Percentiles rank a stretch among this genome's conserved stretches.
These are phyloP conservation scores for Hippocampus kuda DNA, from an alignment of 2,797 vertebrate species.

Conservation along the genomic window DNA sequence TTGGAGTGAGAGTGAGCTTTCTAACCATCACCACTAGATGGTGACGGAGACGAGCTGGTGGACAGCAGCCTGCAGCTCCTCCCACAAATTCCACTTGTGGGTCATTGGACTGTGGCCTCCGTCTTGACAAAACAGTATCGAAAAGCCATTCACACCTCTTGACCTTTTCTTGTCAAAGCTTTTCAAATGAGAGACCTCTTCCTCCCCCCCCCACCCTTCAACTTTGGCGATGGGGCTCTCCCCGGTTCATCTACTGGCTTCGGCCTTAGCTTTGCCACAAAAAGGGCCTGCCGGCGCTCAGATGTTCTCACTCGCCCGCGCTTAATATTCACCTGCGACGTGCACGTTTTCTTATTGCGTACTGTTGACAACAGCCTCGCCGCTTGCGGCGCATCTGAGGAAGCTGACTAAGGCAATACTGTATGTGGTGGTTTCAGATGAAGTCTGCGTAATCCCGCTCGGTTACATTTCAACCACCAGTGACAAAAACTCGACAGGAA, in stretches of 20 bases:
- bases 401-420: conserved; percentile 59
- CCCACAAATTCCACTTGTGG: background rate
- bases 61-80: too few relatives aligned
- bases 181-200: background rate
- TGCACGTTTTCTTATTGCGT: conserved; percentile 6
- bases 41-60: conserved; percentile 41
- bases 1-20: too few relatives aligned
- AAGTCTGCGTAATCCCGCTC: conserved; percentile 54
- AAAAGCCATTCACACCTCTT: conserved; percentile 10
- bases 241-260: background rate
- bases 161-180: background rate
- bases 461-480: conserved; percentile 45
- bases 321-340: background rate
- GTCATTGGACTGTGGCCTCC: conserved; percentile 10
- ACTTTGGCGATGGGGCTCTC: background rate
- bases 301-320: background rate
- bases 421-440: conserved; percentile 61
- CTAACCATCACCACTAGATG: conserved; percentile 54
- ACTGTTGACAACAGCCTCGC: conserved; percentile 17
- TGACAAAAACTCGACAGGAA: conserved; percentile 42
- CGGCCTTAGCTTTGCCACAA: background rate
- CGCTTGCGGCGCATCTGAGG: conserved; percentile 33
- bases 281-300: background rate
- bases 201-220: background rate
- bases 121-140: background rate